These are phyloP conservation scores for Rotaria socialis DNA, from an alignment of 2,888 invertebrate genomes.

Conservation along the genomic window DNA sequence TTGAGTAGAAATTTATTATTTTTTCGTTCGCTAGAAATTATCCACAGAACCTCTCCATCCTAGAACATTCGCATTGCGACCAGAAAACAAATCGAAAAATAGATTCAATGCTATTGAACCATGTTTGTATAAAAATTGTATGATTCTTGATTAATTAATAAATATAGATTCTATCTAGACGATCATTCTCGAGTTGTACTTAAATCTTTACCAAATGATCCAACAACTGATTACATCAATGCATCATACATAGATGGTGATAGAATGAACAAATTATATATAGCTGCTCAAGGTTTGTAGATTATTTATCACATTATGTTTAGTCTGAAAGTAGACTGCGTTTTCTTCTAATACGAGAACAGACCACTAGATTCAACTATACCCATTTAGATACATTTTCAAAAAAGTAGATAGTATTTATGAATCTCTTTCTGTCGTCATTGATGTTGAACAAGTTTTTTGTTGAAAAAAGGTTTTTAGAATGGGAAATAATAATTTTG, in stretches of 20 bases:
- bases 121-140: neutral
- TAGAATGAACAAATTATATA: conserved; percentile 38
- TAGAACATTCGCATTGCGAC: neutral
- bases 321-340: neutral
- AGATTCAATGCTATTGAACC: conserved; percentile 25
- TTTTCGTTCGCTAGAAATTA: neutral
- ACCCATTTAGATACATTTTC: neutral
- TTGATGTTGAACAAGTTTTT: too few species aligned
- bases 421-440: too few species aligned
- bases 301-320: neutral
- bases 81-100: conserved; percentile 30
- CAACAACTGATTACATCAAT: conserved; percentile 57
- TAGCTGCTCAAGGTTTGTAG: conserved; percentile 39
- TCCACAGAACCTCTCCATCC: conserved; percentile 4
- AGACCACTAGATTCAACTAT: neutral
- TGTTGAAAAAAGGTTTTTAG: too few species aligned
- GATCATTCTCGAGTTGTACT: conserved; percentile 57
- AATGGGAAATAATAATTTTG: too few species aligned
- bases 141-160: too few species aligned
- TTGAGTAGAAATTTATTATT: neutral
- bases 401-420: too few species aligned
- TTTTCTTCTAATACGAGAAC: neutral
- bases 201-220: conserved; percentile 51
- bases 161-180: conserved; percentile 51
- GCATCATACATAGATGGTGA: conserved; percentile 56